Percentiles rank a stretch among this genome's conserved stretches.
Evolutionary conservation across 2,113 vertebrate species (phyloP).

Genomic region (Fulmarus glacialis): DNA sequence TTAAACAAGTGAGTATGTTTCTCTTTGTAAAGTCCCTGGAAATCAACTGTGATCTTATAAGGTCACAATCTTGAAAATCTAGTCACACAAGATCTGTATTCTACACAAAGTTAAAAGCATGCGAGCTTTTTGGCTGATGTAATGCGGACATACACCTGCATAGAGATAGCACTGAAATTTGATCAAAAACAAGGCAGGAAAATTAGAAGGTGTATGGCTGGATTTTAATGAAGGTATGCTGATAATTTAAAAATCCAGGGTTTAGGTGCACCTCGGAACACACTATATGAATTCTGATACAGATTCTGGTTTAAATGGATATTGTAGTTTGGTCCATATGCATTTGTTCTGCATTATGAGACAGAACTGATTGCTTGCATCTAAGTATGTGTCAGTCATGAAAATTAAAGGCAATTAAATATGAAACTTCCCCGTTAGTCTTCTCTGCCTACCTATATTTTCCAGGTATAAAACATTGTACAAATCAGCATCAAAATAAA

Average conservation of each 20-base stretch:
- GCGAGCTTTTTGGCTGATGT: background rate
- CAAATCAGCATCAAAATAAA: background rate
- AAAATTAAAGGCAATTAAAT: constrained; percentile 3
- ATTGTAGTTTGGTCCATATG: background rate
- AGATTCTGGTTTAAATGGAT: background rate
- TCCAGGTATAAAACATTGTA: background rate
- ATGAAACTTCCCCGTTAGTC: background rate
- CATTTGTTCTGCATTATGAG: background rate
- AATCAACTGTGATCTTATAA: background rate
- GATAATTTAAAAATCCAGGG: background rate
- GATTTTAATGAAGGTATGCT: background rate
- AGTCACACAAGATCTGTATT: background rate
- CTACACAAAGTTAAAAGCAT: background rate
- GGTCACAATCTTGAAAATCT: background rate
- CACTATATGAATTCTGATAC: background rate
- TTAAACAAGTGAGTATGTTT: background rate
- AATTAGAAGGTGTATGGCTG: background rate
- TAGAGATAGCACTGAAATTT: background rate
- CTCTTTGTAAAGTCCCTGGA: background rate
- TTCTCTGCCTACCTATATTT: background rate
- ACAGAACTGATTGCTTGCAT: background rate
- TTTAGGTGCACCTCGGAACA: background rate
- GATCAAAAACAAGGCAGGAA: background rate
- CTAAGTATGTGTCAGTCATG: background rate
- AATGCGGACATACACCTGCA: background rate